Conservation (phyloP, 2,888 invertebrate species). For the Apomyelois bistriatella region DNA sequence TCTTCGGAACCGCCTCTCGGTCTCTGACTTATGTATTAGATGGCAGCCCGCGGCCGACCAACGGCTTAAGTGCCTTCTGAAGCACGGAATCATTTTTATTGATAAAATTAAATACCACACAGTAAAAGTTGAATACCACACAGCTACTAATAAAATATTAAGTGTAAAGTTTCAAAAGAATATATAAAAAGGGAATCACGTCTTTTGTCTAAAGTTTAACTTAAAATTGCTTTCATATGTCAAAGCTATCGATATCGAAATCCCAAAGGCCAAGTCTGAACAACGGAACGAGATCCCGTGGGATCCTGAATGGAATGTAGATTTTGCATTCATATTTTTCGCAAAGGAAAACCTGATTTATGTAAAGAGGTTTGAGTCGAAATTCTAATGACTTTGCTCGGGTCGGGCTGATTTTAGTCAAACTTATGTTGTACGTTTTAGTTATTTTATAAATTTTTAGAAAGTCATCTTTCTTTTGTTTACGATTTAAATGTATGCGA, state of each 20-base stretch:
- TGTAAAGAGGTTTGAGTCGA: neutral
- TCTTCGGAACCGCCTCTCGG: too few relatives aligned
- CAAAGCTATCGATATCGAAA: constrained; percentile 1
- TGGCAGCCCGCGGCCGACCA: too few relatives aligned
- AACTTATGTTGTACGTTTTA: neutral
- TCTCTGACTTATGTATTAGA: too few relatives aligned
- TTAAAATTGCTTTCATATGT: neutral
- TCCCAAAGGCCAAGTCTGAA: neutral
- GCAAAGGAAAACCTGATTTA: neutral
- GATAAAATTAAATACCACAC: too few relatives aligned
- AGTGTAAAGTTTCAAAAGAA: too few relatives aligned
- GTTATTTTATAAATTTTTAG: neutral
- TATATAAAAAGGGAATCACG: too few relatives aligned
- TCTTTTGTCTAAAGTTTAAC: neutral
- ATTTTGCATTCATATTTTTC: neutral
- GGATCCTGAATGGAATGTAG: neutral
- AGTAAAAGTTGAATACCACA: too few relatives aligned
- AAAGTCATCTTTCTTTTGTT: too few relatives aligned
- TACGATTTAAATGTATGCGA: too few relatives aligned
- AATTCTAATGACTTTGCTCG: neutral
- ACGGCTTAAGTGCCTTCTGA: too few relatives aligned
- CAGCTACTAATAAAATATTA: too few relatives aligned
- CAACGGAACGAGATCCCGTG: neutral
- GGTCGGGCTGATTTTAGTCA: neutral
- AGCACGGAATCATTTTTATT: too few relatives aligned